These are phyloP conservation scores for Sanderia malayensis DNA, from an alignment of 30 jellyfish, hydroid and myxozoan species.

Conservation along the genomic window DNA sequence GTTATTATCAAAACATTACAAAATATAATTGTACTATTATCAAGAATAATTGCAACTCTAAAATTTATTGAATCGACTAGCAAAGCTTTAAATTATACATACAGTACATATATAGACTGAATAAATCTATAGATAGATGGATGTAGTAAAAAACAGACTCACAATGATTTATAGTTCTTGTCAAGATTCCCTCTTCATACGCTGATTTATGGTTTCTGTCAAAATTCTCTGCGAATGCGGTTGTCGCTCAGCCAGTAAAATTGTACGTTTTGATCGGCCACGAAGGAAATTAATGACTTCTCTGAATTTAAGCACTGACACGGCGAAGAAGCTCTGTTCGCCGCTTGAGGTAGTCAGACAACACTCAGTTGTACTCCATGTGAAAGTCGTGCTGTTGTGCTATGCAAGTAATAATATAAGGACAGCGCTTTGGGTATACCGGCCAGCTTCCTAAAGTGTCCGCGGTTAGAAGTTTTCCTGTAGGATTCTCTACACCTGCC, in stretches of 20 bases:
- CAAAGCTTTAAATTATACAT: too few relatives aligned
- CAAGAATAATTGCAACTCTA: too few relatives aligned
- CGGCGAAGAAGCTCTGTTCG: not conserved
- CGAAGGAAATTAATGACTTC: not conserved
- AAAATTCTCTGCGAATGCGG: not conserved
- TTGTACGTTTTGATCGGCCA: too few relatives aligned
- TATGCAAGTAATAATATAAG: too few relatives aligned
- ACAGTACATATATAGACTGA: too few relatives aligned
- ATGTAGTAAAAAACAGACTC: too few relatives aligned
- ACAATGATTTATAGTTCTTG: constrained; percentile 2
- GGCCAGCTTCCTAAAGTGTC: constrained; percentile 56
- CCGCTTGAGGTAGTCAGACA: not conserved
- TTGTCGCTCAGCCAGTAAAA: not conserved
- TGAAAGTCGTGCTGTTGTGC: not conserved
- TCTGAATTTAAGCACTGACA: too few relatives aligned
- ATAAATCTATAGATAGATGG: too few relatives aligned
- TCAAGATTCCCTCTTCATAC: not conserved
- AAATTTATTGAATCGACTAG: too few relatives aligned
- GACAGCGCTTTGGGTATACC: too few relatives aligned
- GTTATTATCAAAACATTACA: too few relatives aligned
- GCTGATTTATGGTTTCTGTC: constrained; percentile 4
- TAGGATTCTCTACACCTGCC: constrained; percentile 42
- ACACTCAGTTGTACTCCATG: not conserved
- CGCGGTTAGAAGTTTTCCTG: constrained; percentile 68
- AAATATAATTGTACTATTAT: too few relatives aligned